phyloP scores from a whole-genome alignment of 2,113 vertebrate genomes.

The Chaetodon trifascialis region DNA sequence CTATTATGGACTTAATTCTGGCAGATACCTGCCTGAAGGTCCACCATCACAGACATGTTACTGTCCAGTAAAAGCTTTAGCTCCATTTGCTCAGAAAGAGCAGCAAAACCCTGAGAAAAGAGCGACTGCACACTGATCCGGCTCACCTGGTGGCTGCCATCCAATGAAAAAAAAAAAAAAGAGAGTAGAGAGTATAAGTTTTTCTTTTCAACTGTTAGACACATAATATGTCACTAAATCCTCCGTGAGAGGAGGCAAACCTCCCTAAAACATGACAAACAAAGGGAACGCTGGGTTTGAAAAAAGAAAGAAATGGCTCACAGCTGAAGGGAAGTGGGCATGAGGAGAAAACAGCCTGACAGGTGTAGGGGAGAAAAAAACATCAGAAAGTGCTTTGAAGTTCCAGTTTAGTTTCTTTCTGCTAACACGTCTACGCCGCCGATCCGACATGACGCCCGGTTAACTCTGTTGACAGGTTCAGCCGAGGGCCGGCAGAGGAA shows the following conservation, averaged over 20 bases:
- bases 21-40: background rate
- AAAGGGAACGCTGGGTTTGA: slow-evolving; percentile 1
- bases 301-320: slow-evolving; percentile 10
- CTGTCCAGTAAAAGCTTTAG: background rate
- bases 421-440: slow-evolving; percentile 1
- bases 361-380: slow-evolving; percentile 22
- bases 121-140: background rate
- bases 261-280: slow-evolving; percentile 25
- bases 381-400: slow-evolving; percentile 58
- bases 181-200: background rate
- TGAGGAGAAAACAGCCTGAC: slow-evolving; percentile 41
- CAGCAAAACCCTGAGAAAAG: background rate
- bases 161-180: background rate
- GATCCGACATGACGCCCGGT: slow-evolving; percentile 21
- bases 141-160: background rate
- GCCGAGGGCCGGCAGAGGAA: background rate
- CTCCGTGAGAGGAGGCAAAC: slow-evolving; percentile 5
- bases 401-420: slow-evolving; percentile 41
- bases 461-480: slow-evolving; percentile 26
- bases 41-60: background rate
- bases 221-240: slow-evolving; percentile 26
- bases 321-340: slow-evolving; percentile 24
- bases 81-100: too few species aligned
- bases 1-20: background rate
- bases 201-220: slow-evolving; percentile 10